These are phyloP conservation scores for human (Homo sapiens) DNA, from an alignment of 2,113 vertebrate genomes.

Conservation along the genomic window DNA sequence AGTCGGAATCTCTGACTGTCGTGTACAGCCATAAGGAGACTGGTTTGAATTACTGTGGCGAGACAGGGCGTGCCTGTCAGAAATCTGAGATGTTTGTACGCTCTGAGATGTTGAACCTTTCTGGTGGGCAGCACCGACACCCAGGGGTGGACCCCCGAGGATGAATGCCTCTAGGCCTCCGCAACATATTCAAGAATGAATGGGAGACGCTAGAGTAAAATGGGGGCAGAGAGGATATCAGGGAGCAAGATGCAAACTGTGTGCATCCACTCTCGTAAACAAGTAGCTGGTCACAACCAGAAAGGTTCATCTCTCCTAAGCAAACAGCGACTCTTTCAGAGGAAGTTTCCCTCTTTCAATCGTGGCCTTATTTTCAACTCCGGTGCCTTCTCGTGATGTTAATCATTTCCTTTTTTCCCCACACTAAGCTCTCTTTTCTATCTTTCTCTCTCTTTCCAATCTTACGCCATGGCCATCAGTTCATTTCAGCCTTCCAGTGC, in stretches of 20 bases:
- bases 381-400: background rate
- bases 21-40: background rate
- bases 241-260: background rate
- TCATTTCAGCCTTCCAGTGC: constrained; percentile 88
- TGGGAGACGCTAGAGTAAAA: background rate
- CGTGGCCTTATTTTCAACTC: background rate
- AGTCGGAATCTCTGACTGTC: constrained; percentile 2
- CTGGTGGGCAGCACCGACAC: constrained; percentile 32
- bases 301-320: constrained; percentile 48
- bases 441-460: constrained; percentile 81
- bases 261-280: rapidly evolving
- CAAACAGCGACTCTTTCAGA: background rate
- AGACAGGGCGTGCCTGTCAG: constrained; percentile 37
- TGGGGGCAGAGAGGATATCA: background rate
- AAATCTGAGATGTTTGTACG: constrained; percentile 50
- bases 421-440: constrained; percentile 68
- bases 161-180: background rate
- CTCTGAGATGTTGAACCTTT: constrained; percentile 74
- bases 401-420: background rate
- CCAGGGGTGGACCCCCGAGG: background rate
- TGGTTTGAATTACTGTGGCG: constrained; percentile 51
- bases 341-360: background rate
- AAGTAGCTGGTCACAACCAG: constrained; percentile 16
- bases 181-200: background rate
- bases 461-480: constrained; percentile 86